Conservation (phyloP, 1,140 invertebrate genomes). For the Holotrichia oblita region DNA sequence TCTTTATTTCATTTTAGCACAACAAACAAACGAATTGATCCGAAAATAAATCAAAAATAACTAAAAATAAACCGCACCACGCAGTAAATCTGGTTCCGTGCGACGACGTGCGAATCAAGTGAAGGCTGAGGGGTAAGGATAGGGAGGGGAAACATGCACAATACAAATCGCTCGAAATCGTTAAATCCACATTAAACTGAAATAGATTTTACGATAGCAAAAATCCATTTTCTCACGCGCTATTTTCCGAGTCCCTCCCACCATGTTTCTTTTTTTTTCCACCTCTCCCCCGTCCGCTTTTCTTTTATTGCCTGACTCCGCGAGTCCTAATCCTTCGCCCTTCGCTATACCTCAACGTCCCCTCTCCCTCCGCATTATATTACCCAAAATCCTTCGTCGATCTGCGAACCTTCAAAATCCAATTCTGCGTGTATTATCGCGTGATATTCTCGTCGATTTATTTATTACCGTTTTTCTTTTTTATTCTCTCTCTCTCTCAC, state of each 20-base stretch:
- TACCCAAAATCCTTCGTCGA: not conserved
- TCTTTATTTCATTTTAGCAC: no score
- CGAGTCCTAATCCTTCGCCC: not conserved
- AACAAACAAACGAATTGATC: no score
- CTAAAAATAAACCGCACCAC: not conserved
- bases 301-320: conserved; percentile 13
- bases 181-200: conserved; percentile 32
- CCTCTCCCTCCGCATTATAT: not conserved
- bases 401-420: conserved; percentile 32
- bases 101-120: no score
- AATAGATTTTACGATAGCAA: conserved; percentile 32
- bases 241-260: not conserved
- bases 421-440: conserved; percentile 25
- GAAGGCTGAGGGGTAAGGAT: no score
- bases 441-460: not conserved
- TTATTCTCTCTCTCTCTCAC: not conserved
- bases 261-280: not conserved
- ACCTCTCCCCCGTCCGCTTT: no score
- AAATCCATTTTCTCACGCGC: conserved; percentile 29
- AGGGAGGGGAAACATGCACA: no score
- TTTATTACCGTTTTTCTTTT: conserved; percentile 23
- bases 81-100: no score
- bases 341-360: not conserved
- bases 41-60: not conserved
- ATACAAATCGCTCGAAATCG: conserved; percentile 27